Conservation (phyloP, 2,888 invertebrate species). For the Acanthosepion lycidas region DNA sequence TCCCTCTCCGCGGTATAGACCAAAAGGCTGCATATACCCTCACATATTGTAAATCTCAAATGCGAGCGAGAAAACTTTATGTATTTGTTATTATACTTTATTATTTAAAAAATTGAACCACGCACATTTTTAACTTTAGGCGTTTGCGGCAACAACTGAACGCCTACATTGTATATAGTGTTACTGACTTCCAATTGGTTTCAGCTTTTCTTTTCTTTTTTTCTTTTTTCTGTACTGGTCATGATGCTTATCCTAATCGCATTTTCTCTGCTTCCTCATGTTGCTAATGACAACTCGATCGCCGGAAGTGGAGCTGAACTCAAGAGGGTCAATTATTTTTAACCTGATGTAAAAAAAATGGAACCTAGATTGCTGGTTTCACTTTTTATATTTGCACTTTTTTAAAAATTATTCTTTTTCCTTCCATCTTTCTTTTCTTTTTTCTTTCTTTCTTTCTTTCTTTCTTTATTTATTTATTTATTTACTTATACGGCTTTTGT, state of each 20-base stretch:
- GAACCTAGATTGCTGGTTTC: background rate
- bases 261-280: constrained; percentile 13
- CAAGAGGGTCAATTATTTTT: constrained; percentile 33
- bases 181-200: background rate
- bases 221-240: background rate
- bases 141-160: too few relatives aligned
- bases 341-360: background rate
- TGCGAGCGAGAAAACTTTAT: too few relatives aligned
- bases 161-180: too few relatives aligned
- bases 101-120: too few relatives aligned
- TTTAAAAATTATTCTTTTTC: background rate
- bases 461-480: background rate
- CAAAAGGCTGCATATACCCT: too few relatives aligned
- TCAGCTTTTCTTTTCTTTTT: background rate
- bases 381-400: background rate
- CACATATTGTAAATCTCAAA: too few relatives aligned
- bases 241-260: background rate
- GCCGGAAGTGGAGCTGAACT: background rate
- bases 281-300: constrained; percentile 33
- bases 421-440: background rate
- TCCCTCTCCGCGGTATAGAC: too few relatives aligned
- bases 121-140: too few relatives aligned
- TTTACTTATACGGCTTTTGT: background rate
- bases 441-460: background rate
- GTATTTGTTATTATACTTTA: too few relatives aligned